These are phyloP conservation scores for Trachymyrmex cornetzi DNA, from an alignment of 1,140 invertebrate species.

Conservation along the genomic window DNA sequence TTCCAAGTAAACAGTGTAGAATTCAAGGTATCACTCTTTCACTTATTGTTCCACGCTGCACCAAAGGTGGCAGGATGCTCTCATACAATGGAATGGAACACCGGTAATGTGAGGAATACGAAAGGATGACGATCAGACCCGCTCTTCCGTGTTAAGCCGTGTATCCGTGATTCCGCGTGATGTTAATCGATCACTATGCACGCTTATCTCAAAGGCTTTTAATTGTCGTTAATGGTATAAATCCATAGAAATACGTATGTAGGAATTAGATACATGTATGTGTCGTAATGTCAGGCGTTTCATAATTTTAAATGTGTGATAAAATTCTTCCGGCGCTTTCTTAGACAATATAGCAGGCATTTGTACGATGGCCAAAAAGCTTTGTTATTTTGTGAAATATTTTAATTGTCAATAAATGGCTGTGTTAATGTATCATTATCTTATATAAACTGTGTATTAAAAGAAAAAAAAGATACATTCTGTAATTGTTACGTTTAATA, in stretches of 20 bases:
- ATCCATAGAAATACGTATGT: background rate
- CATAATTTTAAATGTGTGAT: background rate
- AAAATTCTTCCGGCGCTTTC: slow-evolving; percentile 17
- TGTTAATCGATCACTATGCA: slow-evolving; percentile 24
- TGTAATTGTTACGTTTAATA: background rate
- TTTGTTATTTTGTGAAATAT: slow-evolving; percentile 36
- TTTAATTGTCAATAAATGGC: slow-evolving; percentile 33
- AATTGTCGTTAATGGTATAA: slow-evolving; percentile 5
- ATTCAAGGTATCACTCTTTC: slow-evolving; percentile 55
- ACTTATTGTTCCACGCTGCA: slow-evolving; percentile 89
- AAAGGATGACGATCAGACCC: slow-evolving; percentile 12
- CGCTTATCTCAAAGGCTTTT: slow-evolving; percentile 9
- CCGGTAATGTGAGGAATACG: slow-evolving; percentile 85
- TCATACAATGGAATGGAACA: slow-evolving; percentile 91
- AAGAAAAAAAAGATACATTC: background rate
- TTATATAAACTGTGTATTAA: background rate
- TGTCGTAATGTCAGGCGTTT: background rate
- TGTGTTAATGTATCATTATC: background rate
- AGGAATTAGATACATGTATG: slow-evolving; percentile 1
- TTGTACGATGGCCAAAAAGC: background rate
- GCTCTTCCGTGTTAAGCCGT: background rate
- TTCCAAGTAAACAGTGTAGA: slow-evolving; percentile 9
- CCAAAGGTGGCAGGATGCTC: slow-evolving; percentile 92
- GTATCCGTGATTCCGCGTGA: slow-evolving; percentile 40
- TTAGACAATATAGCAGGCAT: background rate